Evolutionary conservation across 2,888 invertebrate species (phyloP), one percentile per base, ranked within the genome.

Genomic region (Callosobruchus maculatus): DNA sequence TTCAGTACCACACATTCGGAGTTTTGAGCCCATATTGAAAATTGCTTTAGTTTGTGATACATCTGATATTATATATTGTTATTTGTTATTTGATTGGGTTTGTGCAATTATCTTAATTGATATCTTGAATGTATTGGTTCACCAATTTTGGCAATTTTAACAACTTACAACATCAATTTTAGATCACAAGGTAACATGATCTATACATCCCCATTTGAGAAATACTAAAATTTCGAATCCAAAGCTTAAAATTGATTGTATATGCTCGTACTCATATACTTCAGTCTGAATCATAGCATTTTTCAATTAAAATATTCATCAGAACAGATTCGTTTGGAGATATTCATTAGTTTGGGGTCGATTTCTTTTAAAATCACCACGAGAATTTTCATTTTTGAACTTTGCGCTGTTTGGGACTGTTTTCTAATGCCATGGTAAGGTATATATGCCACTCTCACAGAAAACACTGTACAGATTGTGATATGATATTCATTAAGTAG

Each of bases 401-500:
- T 49, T 49, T 49, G 49, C 13, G 13, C 49, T 13, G 13, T 49
- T 49, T 49, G 49, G 49, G 13, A 49, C 49, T 49, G 49, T 49
- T 18, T 49, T 49, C 49, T 49, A 49, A 49, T 49, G 49, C 49
- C 49, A 49, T 49, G 9, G 7, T 49, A 49, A 7, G 2, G 26
- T 26, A 30, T 5, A 49, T 49, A 49, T 13, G 49, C 49, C 49
- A 49, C 49, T 49, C 49, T 49, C 49, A 49, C 49, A 49, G 49
- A 49, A 49, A 49, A 49, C 82, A 82, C 83, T 85, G 85, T 85
- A 85, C 84, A 85, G 85, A 85, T 82, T 85, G 85, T 85, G 85
- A 85, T 85, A 85, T 68, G 76, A 75, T 78, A 80, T 72, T 76
- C 77, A 75, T 67, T 75, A 78, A 77, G 77, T 78, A 78, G 76